Evolutionary conservation across 2,797 vertebrate species (phyloP).

Genomic region (Scolopax bukidnonensis): DNA sequence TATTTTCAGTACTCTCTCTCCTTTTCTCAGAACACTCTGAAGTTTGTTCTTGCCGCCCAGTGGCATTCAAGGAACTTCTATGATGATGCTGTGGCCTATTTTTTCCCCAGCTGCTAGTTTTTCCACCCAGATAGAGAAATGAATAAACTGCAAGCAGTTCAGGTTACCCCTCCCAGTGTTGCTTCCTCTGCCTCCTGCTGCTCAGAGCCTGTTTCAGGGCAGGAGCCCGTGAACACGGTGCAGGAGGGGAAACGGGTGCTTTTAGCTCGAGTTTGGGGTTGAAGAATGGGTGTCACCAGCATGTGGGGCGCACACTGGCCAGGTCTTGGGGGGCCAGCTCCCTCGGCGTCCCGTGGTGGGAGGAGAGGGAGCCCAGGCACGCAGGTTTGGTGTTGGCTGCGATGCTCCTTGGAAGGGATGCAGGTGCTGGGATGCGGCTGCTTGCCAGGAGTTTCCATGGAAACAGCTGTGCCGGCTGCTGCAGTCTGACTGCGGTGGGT

Average conservation of each 20-base stretch:
- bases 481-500: background rate
- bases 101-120: too few relatives aligned
- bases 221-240: fast-evolving
- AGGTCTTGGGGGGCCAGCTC: background rate
- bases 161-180: background rate
- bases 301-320: background rate
- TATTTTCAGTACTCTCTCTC: background rate
- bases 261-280: background rate
- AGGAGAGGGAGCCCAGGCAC: background rate
- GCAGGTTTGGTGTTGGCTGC: background rate
- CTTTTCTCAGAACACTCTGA: too few relatives aligned
- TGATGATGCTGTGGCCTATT: background rate
- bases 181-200: background rate
- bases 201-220: background rate
- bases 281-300: background rate
- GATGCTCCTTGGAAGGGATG: background rate
- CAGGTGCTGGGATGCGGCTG: background rate
- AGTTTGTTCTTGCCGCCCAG: background rate
- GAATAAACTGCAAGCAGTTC: background rate
- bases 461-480: background rate
- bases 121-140: background rate
- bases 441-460: background rate
- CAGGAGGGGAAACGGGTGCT: background rate
- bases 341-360: fast-evolving
- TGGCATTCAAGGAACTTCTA: background rate